Evolutionary conservation across 2,888 invertebrate genomes (phyloP).

Genomic region (Halictus quadricinctus): DNA sequence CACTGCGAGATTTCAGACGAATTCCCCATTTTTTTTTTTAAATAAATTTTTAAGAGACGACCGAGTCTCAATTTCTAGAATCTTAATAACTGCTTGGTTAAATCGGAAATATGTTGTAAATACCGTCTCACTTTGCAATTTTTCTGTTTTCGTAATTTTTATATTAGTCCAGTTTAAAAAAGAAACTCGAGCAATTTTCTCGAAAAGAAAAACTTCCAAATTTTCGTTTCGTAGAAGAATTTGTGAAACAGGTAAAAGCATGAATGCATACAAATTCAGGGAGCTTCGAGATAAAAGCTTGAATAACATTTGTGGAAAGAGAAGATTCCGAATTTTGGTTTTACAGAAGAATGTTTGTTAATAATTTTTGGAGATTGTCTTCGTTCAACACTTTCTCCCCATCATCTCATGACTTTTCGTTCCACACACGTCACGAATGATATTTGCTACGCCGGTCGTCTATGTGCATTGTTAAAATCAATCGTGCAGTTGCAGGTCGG

Average conservation of each 20-base stretch:
- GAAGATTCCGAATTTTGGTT: background rate
- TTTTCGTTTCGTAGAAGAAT: too few relatives aligned
- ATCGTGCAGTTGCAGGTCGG: slow-evolving; percentile 18
- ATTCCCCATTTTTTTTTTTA: background rate
- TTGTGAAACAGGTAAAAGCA: too few relatives aligned
- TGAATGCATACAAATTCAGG: background rate
- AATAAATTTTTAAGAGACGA: background rate
- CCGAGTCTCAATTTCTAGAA: background rate
- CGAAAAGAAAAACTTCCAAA: too few relatives aligned
- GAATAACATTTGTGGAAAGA: background rate
- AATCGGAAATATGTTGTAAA: background rate
- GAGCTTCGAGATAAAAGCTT: background rate
- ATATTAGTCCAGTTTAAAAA: background rate
- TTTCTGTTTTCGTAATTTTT: too few relatives aligned
- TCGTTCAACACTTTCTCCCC: slow-evolving; percentile 9
- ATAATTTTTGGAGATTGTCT: background rate
- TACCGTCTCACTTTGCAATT: background rate
- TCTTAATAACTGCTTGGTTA: too few relatives aligned
- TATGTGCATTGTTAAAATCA: background rate
- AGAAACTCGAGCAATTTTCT: too few relatives aligned
- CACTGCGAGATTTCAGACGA: background rate
- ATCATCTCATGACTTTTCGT: background rate
- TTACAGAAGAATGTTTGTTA: background rate
- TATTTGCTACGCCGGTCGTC: background rate
- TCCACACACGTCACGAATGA: background rate